A percentile compares a stretch with the other conserved stretches of the same genome.
These are phyloP conservation scores for Drosophila rellima DNA, from an alignment of 2,888 invertebrate genomes.

Conservation along the genomic window DNA sequence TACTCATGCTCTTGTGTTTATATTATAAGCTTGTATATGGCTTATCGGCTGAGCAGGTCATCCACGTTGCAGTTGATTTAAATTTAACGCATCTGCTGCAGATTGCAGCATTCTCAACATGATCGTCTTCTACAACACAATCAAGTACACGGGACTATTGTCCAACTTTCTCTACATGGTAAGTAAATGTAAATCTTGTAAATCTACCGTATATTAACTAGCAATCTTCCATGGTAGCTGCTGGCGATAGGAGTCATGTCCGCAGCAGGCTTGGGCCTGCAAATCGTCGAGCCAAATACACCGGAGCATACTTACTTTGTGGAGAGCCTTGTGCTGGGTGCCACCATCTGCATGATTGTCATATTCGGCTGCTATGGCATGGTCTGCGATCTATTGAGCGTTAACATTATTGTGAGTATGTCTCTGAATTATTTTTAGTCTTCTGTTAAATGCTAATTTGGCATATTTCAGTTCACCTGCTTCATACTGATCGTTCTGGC, in stretches of 20 bases:
- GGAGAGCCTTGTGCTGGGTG: constrained; percentile 76
- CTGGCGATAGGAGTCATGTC: constrained; percentile 73
- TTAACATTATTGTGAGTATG: constrained; percentile 74
- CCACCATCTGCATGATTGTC: constrained; percentile 77
- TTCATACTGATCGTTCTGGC: constrained; percentile 75
- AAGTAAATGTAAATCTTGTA: constrained; percentile 24
- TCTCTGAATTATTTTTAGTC: background rate
- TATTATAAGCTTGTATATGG: constrained; percentile 1
- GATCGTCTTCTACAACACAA: constrained; percentile 74
- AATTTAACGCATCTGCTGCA: constrained; percentile 43
- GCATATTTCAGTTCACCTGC: constrained; percentile 67
- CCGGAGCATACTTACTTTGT: constrained; percentile 81
- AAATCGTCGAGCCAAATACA: constrained; percentile 74
- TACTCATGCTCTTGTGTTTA: background rate
- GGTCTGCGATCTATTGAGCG: constrained; percentile 72
- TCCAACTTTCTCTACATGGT: constrained; percentile 80
- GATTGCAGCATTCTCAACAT: constrained; percentile 62
- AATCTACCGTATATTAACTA: background rate
- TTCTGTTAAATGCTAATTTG: background rate
- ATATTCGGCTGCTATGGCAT: constrained; percentile 81
- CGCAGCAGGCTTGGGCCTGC: constrained; percentile 70
- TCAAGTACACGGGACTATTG: constrained; percentile 76
- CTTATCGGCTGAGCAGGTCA: constrained; percentile 56
- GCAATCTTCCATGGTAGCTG: constrained; percentile 49
- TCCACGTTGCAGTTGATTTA: constrained; percentile 46